phyloP scores from a whole-genome alignment of 1,140 invertebrate genomes.

The Cylas formicarius region DNA sequence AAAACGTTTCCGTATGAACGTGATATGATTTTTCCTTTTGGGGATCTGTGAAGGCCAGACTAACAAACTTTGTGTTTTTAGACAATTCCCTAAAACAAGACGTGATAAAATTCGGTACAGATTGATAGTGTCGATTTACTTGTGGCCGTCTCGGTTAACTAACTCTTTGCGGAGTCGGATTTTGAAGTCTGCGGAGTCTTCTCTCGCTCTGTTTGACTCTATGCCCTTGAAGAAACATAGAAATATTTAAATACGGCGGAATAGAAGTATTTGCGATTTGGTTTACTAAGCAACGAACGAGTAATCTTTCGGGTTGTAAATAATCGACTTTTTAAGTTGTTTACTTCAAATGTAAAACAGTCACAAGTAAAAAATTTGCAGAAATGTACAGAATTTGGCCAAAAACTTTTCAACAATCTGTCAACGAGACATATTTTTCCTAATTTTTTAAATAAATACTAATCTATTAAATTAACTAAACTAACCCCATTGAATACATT shows the following conservation, averaged over 20 bases:
- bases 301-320: constrained; percentile 6
- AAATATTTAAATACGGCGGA: constrained; percentile 1
- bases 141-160: constrained; percentile 70
- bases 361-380: too few relatives aligned
- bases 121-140: constrained; percentile 45
- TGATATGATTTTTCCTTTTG: constrained; percentile 59
- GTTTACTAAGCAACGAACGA: too few relatives aligned
- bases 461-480: too few relatives aligned
- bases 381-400: too few relatives aligned
- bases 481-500: too few relatives aligned
- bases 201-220: constrained; percentile 41
- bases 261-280: not conserved
- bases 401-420: too few relatives aligned
- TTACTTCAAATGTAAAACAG: too few relatives aligned
- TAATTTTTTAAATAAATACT: too few relatives aligned
- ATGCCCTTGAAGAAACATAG: constrained; percentile 20
- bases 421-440: too few relatives aligned
- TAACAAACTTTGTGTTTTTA: constrained; percentile 58
- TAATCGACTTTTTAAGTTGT: too few relatives aligned
- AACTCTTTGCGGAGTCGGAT: constrained; percentile 71
- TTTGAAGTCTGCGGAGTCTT: constrained; percentile 65
- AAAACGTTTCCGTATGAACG: constrained; percentile 56
- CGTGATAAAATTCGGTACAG: constrained; percentile 2
- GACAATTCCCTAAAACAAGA: constrained; percentile 52
- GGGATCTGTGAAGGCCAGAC: constrained; percentile 57